Conservation (phyloP, 2,888 invertebrate genomes). For the Stictocephala bisonia region DNA sequence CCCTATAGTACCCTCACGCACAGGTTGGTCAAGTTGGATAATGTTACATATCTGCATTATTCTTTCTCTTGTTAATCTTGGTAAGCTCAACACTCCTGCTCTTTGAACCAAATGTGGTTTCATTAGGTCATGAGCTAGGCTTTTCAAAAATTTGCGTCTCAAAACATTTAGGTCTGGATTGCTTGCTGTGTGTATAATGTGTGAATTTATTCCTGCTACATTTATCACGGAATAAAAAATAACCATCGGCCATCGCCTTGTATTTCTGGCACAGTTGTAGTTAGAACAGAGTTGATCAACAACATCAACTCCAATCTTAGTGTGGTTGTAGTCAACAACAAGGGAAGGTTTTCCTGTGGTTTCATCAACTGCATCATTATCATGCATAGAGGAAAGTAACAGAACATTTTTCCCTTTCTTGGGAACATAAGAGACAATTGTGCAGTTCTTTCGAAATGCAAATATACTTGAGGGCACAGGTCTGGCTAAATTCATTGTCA, state of each 20-base stretch:
- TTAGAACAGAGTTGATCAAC: slow-evolving; percentile 49
- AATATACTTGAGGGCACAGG: slow-evolving; percentile 37
- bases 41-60: no score
- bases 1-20: no score
- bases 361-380: slow-evolving; percentile 45
- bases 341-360: slow-evolving; percentile 50
- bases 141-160: no score
- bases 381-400: slow-evolving; percentile 47
- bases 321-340: slow-evolving; percentile 49
- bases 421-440: slow-evolving; percentile 47
- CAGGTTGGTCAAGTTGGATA: no score
- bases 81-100: no score
- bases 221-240: slow-evolving; percentile 51
- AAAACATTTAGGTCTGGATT: no score
- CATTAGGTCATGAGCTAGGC: no score
- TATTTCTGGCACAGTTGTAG: slow-evolving; percentile 48
- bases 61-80: no score
- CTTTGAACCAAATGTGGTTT: no score
- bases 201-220: slow-evolving; percentile 52
- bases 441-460: slow-evolving; percentile 36
- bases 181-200: no score
- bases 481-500: slow-evolving; percentile 33
- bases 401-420: slow-evolving; percentile 47
- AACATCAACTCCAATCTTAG: slow-evolving; percentile 46
- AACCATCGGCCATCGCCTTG: slow-evolving; percentile 53